These are phyloP conservation scores for Allobates femoralis DNA, from an alignment of 2,797 vertebrate genomes.

Conservation along the genomic window DNA sequence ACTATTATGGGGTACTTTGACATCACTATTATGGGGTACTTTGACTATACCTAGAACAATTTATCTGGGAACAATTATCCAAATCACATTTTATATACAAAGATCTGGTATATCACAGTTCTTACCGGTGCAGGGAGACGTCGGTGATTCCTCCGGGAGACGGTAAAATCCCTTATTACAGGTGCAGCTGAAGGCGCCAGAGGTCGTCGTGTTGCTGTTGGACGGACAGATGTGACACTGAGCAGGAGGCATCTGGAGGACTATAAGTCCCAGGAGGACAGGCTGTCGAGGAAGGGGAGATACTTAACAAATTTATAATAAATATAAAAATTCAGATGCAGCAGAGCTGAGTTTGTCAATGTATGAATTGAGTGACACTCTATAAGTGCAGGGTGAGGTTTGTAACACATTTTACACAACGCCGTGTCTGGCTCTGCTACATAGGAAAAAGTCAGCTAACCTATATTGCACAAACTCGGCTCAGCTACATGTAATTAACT, in stretches of 20 bases:
- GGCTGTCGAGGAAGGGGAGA: slow-evolving; percentile 73
- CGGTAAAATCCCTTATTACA: slow-evolving; percentile 90
- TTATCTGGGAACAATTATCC: background rate
- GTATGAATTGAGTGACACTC: too few species aligned
- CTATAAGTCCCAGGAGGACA: slow-evolving; percentile 90
- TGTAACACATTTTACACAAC: background rate
- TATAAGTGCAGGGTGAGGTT: too few species aligned
- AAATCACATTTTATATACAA: background rate
- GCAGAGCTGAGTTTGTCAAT: background rate
- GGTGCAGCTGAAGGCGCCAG: slow-evolving; percentile 84
- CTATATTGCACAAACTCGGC: background rate
- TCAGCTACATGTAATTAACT: background rate
- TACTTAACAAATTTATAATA: background rate
- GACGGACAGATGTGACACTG: slow-evolving; percentile 84
- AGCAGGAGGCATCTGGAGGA: slow-evolving; percentile 73
- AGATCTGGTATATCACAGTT: background rate
- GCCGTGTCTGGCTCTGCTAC: background rate
- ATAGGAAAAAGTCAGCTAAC: background rate
- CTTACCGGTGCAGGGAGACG: slow-evolving; percentile 90
- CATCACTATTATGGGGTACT: background rate
- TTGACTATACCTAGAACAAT: background rate
- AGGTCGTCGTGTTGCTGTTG: slow-evolving; percentile 86
- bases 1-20: background rate
- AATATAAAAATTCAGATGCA: background rate
- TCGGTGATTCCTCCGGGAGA: slow-evolving; percentile 79